phyloP scores from a whole-genome alignment of 2,888 invertebrate species.

The Ornithoptera priamus region DNA sequence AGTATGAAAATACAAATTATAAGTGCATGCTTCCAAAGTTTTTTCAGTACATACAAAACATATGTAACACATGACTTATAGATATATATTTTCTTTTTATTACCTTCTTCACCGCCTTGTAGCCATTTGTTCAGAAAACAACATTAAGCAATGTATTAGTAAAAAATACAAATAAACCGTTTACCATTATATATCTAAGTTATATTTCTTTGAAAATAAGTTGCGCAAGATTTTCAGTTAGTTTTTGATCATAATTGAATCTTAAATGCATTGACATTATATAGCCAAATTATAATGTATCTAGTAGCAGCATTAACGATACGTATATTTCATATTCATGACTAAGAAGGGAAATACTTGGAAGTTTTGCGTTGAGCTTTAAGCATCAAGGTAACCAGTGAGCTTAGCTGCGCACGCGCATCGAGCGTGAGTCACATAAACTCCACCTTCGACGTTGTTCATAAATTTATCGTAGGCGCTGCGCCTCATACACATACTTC shows the following conservation, averaged over 20 bases:
- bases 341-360: constrained; percentile 34
- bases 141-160: too few relatives aligned
- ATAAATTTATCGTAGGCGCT: constrained; percentile 10
- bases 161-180: too few relatives aligned
- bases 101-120: not conserved
- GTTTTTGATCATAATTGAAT: not conserved
- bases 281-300: not conserved
- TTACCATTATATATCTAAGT: too few relatives aligned
- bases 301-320: constrained; percentile 9
- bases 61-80: not conserved
- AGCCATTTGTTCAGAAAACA: not conserved
- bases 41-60: not conserved
- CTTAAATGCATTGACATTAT: not conserved
- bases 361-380: constrained; percentile 33
- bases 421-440: constrained; percentile 38
- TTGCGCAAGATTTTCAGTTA: not conserved
- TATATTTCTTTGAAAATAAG: not conserved
- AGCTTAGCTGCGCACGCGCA: constrained; percentile 34
- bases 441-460: constrained; percentile 6
- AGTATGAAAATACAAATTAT: constrained; percentile 14
- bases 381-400: constrained; percentile 38
- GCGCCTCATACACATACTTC: constrained; percentile 2
- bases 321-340: constrained; percentile 30
- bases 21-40: not conserved
- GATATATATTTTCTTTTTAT: not conserved